phyloP scores from a whole-genome alignment of 2,888 invertebrate species.

The Amitus sp. region DNA sequence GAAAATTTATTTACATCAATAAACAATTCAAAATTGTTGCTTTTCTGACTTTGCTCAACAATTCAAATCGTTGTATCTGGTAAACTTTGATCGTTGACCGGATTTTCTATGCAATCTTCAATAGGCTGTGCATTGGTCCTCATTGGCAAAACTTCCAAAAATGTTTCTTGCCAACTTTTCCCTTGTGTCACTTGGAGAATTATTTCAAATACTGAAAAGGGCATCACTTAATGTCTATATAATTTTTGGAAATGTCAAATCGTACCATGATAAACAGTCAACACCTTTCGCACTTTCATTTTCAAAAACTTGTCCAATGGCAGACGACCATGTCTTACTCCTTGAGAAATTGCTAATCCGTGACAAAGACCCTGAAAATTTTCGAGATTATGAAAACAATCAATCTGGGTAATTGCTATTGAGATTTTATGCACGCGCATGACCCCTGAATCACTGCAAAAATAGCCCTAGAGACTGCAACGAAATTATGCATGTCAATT shows the following conservation, averaged over 20 bases:
- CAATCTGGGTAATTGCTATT: too few species aligned
- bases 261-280: constrained; percentile 95
- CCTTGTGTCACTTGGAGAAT: constrained; percentile 81
- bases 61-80: too few species aligned
- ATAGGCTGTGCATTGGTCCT: constrained; percentile 75
- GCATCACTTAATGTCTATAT: constrained; percentile 12
- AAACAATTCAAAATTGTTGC: too few species aligned
- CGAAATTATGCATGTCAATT: too few species aligned
- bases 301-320: constrained; percentile 90
- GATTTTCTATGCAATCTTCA: constrained; percentile 22
- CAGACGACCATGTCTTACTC: constrained; percentile 83
- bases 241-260: background rate
- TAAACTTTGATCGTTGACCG: constrained; percentile 15
- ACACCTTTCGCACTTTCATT: constrained; percentile 92
- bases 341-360: constrained; percentile 81
- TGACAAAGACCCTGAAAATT: constrained; percentile 81
- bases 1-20: constrained; percentile 44
- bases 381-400: background rate
- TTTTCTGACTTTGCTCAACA: too few species aligned
- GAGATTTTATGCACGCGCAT: too few species aligned
- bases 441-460: too few species aligned
- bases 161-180: constrained; percentile 80
- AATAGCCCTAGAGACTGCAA: too few species aligned
- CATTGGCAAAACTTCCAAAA: constrained; percentile 80
- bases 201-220: constrained; percentile 83